phyloP scores from a whole-genome alignment of 2,888 invertebrate species.

The Parnassius mnemosyne region DNA sequence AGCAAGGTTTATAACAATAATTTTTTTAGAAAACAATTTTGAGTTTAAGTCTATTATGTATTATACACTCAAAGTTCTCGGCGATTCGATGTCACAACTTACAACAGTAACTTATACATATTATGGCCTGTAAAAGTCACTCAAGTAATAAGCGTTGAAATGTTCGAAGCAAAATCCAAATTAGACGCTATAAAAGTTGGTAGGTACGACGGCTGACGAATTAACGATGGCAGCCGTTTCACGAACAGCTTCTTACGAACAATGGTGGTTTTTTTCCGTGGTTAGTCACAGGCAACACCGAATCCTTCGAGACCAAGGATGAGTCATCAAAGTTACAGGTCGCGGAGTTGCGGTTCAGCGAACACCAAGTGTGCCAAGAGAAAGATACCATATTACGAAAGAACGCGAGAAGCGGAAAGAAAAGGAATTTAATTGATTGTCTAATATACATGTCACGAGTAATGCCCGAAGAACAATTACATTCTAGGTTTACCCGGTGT shows the following conservation, averaged over 20 bases:
- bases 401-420: slow-evolving; percentile 6
- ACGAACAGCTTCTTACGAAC: slow-evolving; percentile 41
- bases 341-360: slow-evolving; percentile 61
- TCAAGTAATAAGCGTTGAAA: slow-evolving; percentile 14
- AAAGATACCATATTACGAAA: slow-evolving; percentile 34
- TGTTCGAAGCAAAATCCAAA: slow-evolving; percentile 13
- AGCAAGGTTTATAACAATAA: slow-evolving; percentile 5
- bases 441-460: no score
- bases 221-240: slow-evolving; percentile 38
- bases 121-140: slow-evolving; percentile 18
- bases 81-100: neutral
- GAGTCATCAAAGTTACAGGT: slow-evolving; percentile 63
- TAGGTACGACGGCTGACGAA: slow-evolving; percentile 33
- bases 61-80: neutral
- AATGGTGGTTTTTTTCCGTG: slow-evolving; percentile 57
- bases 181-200: slow-evolving; percentile 37
- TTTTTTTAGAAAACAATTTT: slow-evolving; percentile 6
- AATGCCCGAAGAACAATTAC: no score
- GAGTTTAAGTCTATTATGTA: neutral
- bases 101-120: slow-evolving; percentile 21
- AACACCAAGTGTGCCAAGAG: slow-evolving; percentile 40
- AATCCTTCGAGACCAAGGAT: slow-evolving; percentile 66
- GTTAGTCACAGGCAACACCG: slow-evolving; percentile 59
- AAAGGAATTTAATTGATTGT: neutral
- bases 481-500: no score